Percentiles rank a stretch among this genome's conserved stretches.
These are phyloP conservation scores for Channa argus DNA, from an alignment of 2,113 vertebrate species.

Conservation along the genomic window DNA sequence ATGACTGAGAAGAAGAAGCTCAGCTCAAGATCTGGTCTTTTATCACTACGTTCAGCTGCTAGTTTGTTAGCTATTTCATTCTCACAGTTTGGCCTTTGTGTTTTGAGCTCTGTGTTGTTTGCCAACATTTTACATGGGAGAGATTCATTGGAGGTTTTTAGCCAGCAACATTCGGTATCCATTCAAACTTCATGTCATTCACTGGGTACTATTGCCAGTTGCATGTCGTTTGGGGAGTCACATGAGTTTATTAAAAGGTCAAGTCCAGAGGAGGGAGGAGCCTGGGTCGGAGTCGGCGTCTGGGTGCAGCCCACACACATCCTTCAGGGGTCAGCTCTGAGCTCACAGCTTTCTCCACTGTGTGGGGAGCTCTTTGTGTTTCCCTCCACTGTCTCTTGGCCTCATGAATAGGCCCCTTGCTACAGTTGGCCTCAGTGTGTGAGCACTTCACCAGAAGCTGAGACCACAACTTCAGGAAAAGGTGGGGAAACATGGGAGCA, in stretches of 20 bases:
- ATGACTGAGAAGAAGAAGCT: constrained; percentile 20
- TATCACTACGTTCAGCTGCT: constrained; percentile 18
- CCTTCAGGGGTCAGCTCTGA: constrained; percentile 79
- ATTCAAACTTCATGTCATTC: constrained; percentile 35
- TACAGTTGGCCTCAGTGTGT: constrained; percentile 65
- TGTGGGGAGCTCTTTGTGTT: constrained; percentile 77
- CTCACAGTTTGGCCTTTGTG: constrained; percentile 24
- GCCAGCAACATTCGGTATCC: constrained; percentile 42
- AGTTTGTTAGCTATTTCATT: constrained; percentile 19
- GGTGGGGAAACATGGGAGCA: constrained; percentile 38
- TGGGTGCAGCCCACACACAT: constrained; percentile 80
- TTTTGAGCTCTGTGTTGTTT: not conserved
- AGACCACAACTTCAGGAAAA: constrained; percentile 51
- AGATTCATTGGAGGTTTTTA: constrained; percentile 44
- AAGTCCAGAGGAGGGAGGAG: constrained; percentile 61
- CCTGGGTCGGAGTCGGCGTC: constrained; percentile 58
- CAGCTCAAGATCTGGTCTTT: constrained; percentile 30
- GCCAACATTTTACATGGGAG: constrained; percentile 60
- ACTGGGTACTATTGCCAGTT: constrained; percentile 45
- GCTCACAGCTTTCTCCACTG: constrained; percentile 53
- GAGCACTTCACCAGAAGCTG: constrained; percentile 48
- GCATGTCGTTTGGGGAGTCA: constrained; percentile 51
- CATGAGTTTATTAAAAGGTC: constrained; percentile 65
- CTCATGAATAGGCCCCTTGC: constrained; percentile 72
- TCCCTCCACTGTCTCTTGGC: constrained; percentile 58